phyloP scores from a whole-genome alignment of 2,113 vertebrate genomes.

The Triplophysa tibetana region DNA sequence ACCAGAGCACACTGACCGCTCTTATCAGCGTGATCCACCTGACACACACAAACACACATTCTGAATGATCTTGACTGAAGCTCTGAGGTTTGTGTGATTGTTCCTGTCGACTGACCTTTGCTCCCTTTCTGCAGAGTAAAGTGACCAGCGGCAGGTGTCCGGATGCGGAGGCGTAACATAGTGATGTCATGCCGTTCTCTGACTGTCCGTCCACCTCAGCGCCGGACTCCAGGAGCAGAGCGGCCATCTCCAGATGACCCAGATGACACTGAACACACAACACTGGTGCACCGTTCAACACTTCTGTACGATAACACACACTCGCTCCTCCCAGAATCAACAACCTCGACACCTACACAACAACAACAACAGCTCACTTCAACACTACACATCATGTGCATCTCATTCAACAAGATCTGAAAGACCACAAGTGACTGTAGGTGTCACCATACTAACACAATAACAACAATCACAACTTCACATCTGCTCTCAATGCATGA shows the following conservation, averaged over 20 bases:
- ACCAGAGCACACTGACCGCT: slow-evolving; percentile 91
- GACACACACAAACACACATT: slow-evolving; percentile 22
- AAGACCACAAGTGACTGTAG: too few species aligned
- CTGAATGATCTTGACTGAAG: too few species aligned
- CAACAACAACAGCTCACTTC: neutral
- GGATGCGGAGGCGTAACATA: slow-evolving; percentile 86
- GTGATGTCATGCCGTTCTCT: slow-evolving; percentile 86
- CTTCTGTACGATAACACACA: slow-evolving; percentile 92
- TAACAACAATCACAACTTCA: too few species aligned
- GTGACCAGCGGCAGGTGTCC: slow-evolving; percentile 84
- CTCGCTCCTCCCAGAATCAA: slow-evolving; percentile 93
- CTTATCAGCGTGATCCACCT: slow-evolving; percentile 91
- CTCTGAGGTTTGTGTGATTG: neutral
- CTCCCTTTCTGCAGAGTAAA: slow-evolving; percentile 86
- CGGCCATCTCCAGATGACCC: slow-evolving; percentile 89
- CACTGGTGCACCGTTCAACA: slow-evolving; percentile 89
- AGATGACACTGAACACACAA: slow-evolving; percentile 91
- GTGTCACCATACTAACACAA: too few species aligned
- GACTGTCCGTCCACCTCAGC: slow-evolving; percentile 82
- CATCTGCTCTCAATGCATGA: too few species aligned
- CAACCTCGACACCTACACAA: slow-evolving; percentile 88
- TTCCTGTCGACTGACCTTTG: slow-evolving; percentile 78
- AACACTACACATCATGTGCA: too few species aligned
- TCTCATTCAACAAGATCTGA: too few species aligned
- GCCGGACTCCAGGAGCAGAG: slow-evolving; percentile 86